phyloP scores from a whole-genome alignment of 2,797 vertebrate species.

The Crenuchus spilurus region DNA sequence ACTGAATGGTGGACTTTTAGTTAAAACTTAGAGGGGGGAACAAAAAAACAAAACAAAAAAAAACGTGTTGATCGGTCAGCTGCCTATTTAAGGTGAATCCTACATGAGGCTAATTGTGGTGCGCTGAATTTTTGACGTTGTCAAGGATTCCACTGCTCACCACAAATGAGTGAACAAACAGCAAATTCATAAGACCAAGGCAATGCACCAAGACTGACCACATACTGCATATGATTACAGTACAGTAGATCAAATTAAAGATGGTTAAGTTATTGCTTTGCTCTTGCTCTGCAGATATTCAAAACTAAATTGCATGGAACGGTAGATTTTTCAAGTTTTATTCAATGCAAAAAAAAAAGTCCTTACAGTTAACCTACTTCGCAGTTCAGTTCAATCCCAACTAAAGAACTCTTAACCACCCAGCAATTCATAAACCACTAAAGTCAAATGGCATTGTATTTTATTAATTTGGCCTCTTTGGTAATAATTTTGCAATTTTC shows the following conservation, averaged over 20 bases:
- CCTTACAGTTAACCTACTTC: neutral
- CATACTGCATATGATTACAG: conserved; percentile 38
- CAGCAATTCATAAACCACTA: neutral
- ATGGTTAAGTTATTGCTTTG: conserved; percentile 53
- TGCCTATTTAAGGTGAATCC: conserved; percentile 13
- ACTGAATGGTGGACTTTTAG: conserved; percentile 11
- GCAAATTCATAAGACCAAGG: neutral
- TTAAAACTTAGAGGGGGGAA: no score
- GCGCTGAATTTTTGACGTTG: conserved; percentile 21
- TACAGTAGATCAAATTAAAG: conserved; percentile 36
- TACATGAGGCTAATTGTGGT: neutral
- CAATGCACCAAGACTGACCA: conserved; percentile 28
- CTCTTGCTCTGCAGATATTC: conserved; percentile 9
- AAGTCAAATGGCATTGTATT: conserved; percentile 12
- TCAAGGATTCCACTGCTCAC: conserved; percentile 8
- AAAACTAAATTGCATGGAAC: neutral
- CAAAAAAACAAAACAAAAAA: no score
- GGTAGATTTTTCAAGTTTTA: conserved; percentile 2
- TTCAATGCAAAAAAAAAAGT: conserved; percentile 20
- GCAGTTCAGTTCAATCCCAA: neutral
- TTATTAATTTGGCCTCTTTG: conserved; percentile 49
- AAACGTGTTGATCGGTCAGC: conserved; percentile 9
- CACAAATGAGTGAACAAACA: conserved; percentile 18
- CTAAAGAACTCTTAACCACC: neutral
- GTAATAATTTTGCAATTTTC: conserved; percentile 21